phyloP scores from a whole-genome alignment of 2,888 invertebrate genomes.

The Vannuccia rotundouncinata region DNA sequence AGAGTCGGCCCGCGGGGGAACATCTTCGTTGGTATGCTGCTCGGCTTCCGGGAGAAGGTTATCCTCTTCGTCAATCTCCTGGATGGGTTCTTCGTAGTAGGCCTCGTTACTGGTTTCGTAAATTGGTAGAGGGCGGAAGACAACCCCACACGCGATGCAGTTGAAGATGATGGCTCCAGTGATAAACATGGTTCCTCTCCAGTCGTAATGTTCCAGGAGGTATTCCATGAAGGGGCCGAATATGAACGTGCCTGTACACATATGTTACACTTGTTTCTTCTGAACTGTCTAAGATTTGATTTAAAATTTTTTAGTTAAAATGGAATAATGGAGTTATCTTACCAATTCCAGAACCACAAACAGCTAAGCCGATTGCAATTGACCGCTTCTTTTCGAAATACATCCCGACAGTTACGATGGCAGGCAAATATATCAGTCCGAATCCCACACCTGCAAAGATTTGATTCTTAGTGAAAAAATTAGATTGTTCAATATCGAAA shows the following conservation, averaged over 20 bases:
- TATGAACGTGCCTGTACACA: conserved; percentile 64
- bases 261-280: no score
- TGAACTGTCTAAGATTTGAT: no score
- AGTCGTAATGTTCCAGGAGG: conserved; percentile 68
- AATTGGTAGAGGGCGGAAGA: not conserved
- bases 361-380: conserved; percentile 88
- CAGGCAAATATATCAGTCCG: conserved; percentile 92
- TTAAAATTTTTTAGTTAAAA: no score
- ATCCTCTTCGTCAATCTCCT: not conserved
- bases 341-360: conserved; percentile 90
- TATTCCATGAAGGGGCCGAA: conserved; percentile 65
- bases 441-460: conserved; percentile 77
- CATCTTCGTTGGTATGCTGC: not conserved
- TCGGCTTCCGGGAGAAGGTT: not conserved
- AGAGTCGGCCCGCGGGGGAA: not conserved
- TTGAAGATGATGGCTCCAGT: conserved; percentile 23
- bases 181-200: conserved; percentile 80
- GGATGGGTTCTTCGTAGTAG: not conserved
- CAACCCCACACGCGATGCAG: conserved; percentile 28
- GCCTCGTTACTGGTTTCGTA: not conserved
- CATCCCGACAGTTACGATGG: conserved; percentile 91
- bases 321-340: no score
- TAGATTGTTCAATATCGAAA: not conserved
- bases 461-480: not conserved
- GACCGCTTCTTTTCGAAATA: conserved; percentile 91